phyloP scores from a whole-genome alignment of 2,888 invertebrate genomes.

The Choristoneura rosaceana region DNA sequence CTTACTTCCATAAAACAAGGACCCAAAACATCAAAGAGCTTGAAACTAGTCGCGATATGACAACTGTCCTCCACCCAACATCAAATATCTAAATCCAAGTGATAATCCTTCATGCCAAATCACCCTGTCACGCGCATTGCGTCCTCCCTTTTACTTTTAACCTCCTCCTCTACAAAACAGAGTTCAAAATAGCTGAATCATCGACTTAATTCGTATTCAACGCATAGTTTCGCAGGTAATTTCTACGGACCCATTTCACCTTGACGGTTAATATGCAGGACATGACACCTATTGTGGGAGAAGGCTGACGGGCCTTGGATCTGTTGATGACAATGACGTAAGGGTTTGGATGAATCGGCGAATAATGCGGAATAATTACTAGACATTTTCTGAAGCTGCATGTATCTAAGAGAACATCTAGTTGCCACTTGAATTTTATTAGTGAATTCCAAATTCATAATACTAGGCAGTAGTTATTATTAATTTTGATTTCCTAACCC shows the following conservation, averaged over 20 bases:
- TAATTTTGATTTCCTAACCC: too few relatives aligned
- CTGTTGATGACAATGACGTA: constrained; percentile 6
- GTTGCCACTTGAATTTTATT: too few relatives aligned
- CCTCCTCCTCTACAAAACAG: constrained; percentile 8
- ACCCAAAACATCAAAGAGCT: not conserved
- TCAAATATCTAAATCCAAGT: not conserved
- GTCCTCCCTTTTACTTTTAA: not conserved
- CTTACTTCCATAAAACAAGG: not conserved
- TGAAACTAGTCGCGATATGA: not conserved
- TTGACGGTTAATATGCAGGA: constrained; percentile 37
- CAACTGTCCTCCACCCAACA: not conserved
- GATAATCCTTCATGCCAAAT: constrained; percentile 20
- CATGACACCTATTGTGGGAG: constrained; percentile 29
- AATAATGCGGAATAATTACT: not conserved
- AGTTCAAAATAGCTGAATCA: constrained; percentile 11
- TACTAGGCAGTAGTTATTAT: too few relatives aligned
- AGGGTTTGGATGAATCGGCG: not conserved
- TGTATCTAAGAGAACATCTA: too few relatives aligned
- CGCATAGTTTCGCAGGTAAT: constrained; percentile 37
- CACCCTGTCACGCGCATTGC: constrained; percentile 5
- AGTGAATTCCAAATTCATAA: too few relatives aligned
- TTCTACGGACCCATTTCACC: constrained; percentile 35
- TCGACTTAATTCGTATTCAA: constrained; percentile 40
- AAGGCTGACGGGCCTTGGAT: not conserved
- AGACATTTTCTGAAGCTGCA: too few relatives aligned